Base-by-base conservation (phyloP, 1,140 invertebrate species). In the Vanessa atalanta region DNA sequence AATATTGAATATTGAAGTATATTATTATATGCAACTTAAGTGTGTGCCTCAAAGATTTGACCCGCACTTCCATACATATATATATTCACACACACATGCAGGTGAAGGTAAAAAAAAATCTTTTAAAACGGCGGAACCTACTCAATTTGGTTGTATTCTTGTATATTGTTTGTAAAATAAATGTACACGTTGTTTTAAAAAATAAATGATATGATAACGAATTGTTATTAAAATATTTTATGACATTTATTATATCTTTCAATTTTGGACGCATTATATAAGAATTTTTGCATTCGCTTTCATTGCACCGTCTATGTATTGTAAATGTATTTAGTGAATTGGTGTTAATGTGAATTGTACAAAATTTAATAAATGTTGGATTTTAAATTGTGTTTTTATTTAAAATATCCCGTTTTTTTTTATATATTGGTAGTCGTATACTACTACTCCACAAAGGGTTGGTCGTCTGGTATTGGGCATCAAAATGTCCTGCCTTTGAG, bases 331-430 rank as follows among this genome's bases (percentile, higher is more conserved):
- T 61, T 74, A 74, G 75, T 47, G 60, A 61, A 83, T 83, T 80
- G 83, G 80, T 88, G 88, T 88, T 88, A 84, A 65, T 85, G 83
- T 86, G 83, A 86, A 84, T 84, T 88, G 83, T 89, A 89, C 86
- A 88, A 87, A 88, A 88, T 89, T 90, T 90, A 90, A 89, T 90
- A 90, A 89, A 90, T 83, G 88, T 90, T 90, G 85, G 77, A 81
- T 84, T 80, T 82, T 79, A 79, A 47, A 48, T 53, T 31, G 20
- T 61, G n/a, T 68, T 70, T 74, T 79, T 53, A 65, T 75, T 74
- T 50, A 53, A n/a, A n/a, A 48, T 20, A 23, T 47, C 23, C 13
- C 11, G 23, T 69, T 70, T 4, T 1, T 4, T 1, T 13, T 53
- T 53, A 13, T 13, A 53, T 1, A 8, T 47, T 47, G 8, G 47